Percentiles rank a stretch among this genome's conserved stretches.
These are phyloP conservation scores for Clitarchus hookeri DNA, from an alignment of 2,888 invertebrate genomes.

Conservation along the genomic window DNA sequence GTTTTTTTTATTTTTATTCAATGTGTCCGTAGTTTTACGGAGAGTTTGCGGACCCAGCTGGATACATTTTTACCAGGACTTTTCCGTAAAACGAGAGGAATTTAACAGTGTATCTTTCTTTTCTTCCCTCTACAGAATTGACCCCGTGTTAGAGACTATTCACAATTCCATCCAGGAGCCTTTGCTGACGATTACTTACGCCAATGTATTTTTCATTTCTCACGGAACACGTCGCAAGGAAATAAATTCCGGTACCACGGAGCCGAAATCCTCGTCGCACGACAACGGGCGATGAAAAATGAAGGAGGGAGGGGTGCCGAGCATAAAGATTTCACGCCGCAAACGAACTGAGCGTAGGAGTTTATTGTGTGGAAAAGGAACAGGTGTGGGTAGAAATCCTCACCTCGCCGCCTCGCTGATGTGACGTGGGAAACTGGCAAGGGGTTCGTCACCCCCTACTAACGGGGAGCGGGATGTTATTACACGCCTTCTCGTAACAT, in stretches of 20 bases:
- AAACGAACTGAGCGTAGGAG: conserved; percentile 5
- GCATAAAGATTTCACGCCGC: not conserved
- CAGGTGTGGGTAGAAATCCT: not conserved
- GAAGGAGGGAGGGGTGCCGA: not conserved
- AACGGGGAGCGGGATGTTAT: not conserved
- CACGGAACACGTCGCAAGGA: not conserved
- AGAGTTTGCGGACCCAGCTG: no score
- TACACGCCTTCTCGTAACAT: not conserved
- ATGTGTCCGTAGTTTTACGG: no score
- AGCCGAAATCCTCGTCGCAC: not conserved
- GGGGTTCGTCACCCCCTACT: not conserved
- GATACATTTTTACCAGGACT: no score
- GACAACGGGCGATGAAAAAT: not conserved
- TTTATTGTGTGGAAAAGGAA: conserved; percentile 7
- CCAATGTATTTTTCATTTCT: not conserved
- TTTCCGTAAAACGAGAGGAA: no score
- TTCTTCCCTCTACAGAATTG: no score
- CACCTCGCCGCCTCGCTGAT: not conserved
- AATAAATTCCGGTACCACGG: not conserved
- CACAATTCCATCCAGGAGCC: no score
- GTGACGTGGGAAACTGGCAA: not conserved
- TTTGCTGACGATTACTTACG: not conserved
- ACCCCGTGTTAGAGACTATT: no score
- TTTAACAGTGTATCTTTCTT: no score
- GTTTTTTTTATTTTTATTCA: no score